phyloP scores from a whole-genome alignment of 2,113 vertebrate species.

The Sinosuthora webbiana region DNA sequence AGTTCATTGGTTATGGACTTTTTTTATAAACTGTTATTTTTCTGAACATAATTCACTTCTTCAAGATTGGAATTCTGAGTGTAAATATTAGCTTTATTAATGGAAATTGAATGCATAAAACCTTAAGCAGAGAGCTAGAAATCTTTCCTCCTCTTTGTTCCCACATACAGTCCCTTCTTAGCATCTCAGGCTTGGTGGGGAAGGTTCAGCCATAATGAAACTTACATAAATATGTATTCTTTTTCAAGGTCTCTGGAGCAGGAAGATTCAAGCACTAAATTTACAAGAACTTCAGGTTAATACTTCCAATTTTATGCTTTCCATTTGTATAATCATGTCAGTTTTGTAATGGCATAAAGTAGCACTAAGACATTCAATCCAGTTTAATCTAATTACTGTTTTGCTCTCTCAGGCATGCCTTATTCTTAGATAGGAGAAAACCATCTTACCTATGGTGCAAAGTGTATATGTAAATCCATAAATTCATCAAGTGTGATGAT shows the following conservation, averaged over 20 bases:
- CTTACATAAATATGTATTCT: neutral
- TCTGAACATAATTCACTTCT: neutral
- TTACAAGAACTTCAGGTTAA: neutral
- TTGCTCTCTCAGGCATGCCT: neutral
- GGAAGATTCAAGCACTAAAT: neutral
- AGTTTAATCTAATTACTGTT: slow-evolving; percentile 48
- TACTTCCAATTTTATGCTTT: neutral
- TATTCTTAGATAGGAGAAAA: slow-evolving; percentile 10
- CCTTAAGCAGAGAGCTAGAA: neutral
- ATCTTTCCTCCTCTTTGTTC: neutral
- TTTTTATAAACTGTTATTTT: neutral
- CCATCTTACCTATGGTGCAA: neutral
- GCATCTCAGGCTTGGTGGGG: neutral
- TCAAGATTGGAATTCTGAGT: neutral
- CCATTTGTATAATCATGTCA: neutral
- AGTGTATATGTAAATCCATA: neutral
- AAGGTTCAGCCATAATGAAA: neutral
- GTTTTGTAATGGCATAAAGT: slow-evolving; percentile 18
- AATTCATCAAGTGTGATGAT: neutral
- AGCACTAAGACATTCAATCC: slow-evolving; percentile 13
- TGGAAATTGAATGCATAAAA: slow-evolving; percentile 1
- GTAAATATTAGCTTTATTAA: slow-evolving; percentile 33
- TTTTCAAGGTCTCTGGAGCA: neutral
- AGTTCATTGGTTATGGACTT: neutral
- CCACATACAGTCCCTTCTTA: neutral